Percentiles rank a stretch among this genome's conserved stretches.
Conservation (phyloP, 30 jellyfish, hydroid and myxozoan species). For the Aurelia sp. region DNA sequence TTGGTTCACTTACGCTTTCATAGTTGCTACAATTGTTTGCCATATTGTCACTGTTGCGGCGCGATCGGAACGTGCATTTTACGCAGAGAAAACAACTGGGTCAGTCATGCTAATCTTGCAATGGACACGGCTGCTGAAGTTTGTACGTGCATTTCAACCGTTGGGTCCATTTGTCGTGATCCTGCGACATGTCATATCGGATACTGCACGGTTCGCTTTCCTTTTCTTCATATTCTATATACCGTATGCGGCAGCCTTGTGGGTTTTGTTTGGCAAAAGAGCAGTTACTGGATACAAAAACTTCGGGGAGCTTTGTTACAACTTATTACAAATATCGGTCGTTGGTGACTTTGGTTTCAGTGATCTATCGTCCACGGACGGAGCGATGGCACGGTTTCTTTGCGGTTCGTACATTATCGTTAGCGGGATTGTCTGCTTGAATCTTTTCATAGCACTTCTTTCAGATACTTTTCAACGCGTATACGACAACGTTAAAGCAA, state of each 20-base stretch:
- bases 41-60: constrained; percentile 47
- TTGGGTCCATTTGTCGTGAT: constrained; percentile 95
- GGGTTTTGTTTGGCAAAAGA: constrained; percentile 85
- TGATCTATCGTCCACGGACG: constrained; percentile 46
- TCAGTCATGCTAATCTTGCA: constrained; percentile 74
- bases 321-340: constrained; percentile 78
- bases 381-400: constrained; percentile 81
- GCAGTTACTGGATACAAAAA: constrained; percentile 76
- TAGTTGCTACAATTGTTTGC: constrained; percentile 61
- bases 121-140: constrained; percentile 92
- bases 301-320: constrained; percentile 74
- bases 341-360: constrained; percentile 88
- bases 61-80: constrained; percentile 37
- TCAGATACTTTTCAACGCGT: constrained; percentile 99
- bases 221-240: constrained; percentile 76
- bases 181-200: constrained; percentile 85
- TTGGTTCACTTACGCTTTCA: constrained; percentile 72
- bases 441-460: constrained; percentile 91
- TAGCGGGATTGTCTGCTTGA: constrained; percentile 89
- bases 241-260: constrained; percentile 95
- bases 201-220: constrained; percentile 72
- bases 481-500: constrained; percentile 96
- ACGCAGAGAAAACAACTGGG: constrained; percentile 73
- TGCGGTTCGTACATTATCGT: constrained; percentile 87
- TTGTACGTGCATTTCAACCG: constrained; percentile 90